Conservation (phyloP, 2,888 invertebrate genomes). For the Bibio marci region DNA sequence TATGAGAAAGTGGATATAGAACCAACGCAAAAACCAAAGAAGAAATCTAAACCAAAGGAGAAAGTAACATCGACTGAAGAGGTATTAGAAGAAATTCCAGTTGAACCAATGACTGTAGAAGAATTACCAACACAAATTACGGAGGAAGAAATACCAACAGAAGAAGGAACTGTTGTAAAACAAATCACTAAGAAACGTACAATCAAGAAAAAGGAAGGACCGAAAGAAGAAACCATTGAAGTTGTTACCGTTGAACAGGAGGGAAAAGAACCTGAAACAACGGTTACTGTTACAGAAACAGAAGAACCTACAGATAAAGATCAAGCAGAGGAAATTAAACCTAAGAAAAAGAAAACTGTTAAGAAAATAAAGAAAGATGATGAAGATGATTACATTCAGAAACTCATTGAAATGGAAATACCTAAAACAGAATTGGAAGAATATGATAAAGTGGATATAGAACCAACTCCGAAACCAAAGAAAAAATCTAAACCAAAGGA, state of each 20-base stretch:
- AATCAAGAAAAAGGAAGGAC: too few species aligned
- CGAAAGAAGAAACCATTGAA: too few species aligned
- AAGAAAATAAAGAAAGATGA: conserved; percentile 15
- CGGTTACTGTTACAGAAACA: conserved; percentile 18
- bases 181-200: too few species aligned
- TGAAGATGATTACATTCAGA: conserved; percentile 19
- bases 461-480: not conserved
- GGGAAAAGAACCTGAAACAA: conserved; percentile 20
- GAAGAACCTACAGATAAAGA: conserved; percentile 9
- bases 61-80: not conserved
- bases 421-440: conserved; percentile 11
- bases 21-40: not conserved
- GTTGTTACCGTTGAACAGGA: not conserved
- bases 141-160: too few species aligned
- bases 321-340: not conserved
- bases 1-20: conserved; percentile 3
- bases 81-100: too few species aligned
- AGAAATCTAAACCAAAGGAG: conserved; percentile 17
- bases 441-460: conserved; percentile 6
- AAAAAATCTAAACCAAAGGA: not conserved
- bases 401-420: conserved; percentile 24
- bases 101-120: too few species aligned
- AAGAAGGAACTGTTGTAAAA: too few species aligned
- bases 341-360: conserved; percentile 4
- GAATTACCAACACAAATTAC: too few species aligned